Evolutionary conservation across 1,140 invertebrate genomes (phyloP).

Genomic region (Nebria ingens): DNA sequence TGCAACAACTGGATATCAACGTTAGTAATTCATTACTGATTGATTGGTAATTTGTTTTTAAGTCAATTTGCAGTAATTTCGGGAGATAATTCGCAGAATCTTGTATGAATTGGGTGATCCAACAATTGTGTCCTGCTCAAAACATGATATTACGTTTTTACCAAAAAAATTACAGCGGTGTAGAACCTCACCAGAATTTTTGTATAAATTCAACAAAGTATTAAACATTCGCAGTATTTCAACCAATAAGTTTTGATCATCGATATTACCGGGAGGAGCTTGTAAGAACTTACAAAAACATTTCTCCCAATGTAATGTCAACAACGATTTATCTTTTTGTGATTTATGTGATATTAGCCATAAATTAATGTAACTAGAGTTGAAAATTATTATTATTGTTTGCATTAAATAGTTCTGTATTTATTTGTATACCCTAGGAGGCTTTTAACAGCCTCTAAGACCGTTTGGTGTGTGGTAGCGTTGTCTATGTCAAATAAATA

Average conservation of each 20-base stretch:
- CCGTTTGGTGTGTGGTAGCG: slow-evolving; percentile 45
- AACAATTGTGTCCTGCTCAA: slow-evolving; percentile 15
- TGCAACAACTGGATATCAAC: slow-evolving; percentile 25
- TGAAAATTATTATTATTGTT: too few species aligned
- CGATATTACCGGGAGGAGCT: slow-evolving; percentile 44
- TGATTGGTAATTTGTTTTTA: slow-evolving; percentile 15
- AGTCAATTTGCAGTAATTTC: slow-evolving; percentile 20
- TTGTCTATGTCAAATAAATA: slow-evolving; percentile 47
- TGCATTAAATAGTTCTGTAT: too few species aligned
- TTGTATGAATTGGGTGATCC: slow-evolving; percentile 27
- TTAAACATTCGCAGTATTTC: slow-evolving; percentile 33
- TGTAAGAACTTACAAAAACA: slow-evolving; percentile 45
- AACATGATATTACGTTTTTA: not conserved
- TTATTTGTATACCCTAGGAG: slow-evolving; percentile 44
- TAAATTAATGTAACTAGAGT: slow-evolving; percentile 27
- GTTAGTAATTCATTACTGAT: slow-evolving; percentile 27
- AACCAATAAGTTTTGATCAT: slow-evolving; percentile 46
- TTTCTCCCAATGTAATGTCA: slow-evolving; percentile 45
- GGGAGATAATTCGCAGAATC: slow-evolving; percentile 21
- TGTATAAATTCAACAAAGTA: slow-evolving; percentile 16
- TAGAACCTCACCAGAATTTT: slow-evolving; percentile 19
- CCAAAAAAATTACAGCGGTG: slow-evolving; percentile 1
- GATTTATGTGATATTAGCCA: slow-evolving; percentile 15
- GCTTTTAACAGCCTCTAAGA: slow-evolving; percentile 39
- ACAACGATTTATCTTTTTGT: slow-evolving; percentile 18